Percentiles rank a stretch among this genome's conserved stretches.
These are phyloP conservation scores for Pangasius mekongensis DNA, from an alignment of 2,797 vertebrate species.

Conservation along the genomic window DNA sequence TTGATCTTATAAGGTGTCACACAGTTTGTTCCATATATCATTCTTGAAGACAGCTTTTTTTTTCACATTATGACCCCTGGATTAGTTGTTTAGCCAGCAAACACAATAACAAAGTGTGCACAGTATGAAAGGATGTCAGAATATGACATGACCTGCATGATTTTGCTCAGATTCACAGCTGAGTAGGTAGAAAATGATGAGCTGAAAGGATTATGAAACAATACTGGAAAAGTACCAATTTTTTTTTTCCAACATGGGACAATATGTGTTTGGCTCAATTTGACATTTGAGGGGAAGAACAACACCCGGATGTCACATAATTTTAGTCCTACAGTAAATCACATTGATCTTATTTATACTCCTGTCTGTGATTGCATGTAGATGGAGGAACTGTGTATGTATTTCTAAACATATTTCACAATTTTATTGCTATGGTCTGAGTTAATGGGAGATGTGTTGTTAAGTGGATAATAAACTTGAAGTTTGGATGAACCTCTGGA, in stretches of 20 bases:
- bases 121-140: neutral
- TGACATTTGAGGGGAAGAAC: neutral
- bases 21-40: constrained; percentile 36
- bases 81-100: constrained; percentile 63
- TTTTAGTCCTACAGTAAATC: neutral
- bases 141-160: neutral
- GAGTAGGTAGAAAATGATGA: neutral
- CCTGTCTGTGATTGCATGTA: neutral
- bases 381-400: neutral
- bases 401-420: neutral
- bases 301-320: neutral
- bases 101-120: neutral
- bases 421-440: neutral
- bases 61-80: constrained; percentile 49
- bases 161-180: neutral
- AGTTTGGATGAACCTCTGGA: neutral
- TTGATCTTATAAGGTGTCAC: constrained; percentile 57
- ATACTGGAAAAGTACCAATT: neutral
- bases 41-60: neutral
- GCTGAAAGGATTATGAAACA: neutral
- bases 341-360: neutral
- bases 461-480: neutral
- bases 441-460: neutral
- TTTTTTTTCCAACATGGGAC: neutral
- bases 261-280: neutral